Percentiles rank a stretch among this genome's conserved stretches.
These are phyloP conservation scores for Aphidius ervi DNA, from an alignment of 1,140 invertebrate species.

Conservation along the genomic window DNA sequence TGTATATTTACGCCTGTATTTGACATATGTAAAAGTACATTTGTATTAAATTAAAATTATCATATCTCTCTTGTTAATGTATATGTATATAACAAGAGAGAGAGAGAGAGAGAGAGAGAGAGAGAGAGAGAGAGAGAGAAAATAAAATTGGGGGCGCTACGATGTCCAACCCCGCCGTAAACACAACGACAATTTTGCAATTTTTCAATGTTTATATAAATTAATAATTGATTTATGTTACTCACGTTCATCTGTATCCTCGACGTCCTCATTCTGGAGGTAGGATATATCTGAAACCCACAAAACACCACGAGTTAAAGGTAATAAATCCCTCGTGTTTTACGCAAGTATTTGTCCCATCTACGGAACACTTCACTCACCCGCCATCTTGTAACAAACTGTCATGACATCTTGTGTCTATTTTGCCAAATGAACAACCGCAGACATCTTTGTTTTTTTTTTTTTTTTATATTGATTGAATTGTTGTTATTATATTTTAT, in stretches of 20 bases:
- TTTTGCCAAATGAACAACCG: not conserved
- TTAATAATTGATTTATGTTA: slow-evolving; percentile 21
- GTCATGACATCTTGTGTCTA: slow-evolving; percentile 38
- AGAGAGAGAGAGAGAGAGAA: not conserved
- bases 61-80: no score
- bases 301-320: slow-evolving; percentile 47
- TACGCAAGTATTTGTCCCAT: slow-evolving; percentile 38
- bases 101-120: no score
- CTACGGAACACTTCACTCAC: slow-evolving; percentile 50
- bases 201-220: slow-evolving; percentile 16
- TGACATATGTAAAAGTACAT: no score
- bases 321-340: slow-evolving; percentile 44
- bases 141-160: slow-evolving; percentile 1
- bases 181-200: slow-evolving; percentile 11
- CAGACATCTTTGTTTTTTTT: no score
- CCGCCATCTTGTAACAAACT: slow-evolving; percentile 55
- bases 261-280: slow-evolving; percentile 42
- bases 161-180: slow-evolving; percentile 3
- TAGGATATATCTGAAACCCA: slow-evolving; percentile 52
- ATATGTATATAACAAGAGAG: no score
- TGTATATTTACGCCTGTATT: not conserved
- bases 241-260: slow-evolving; percentile 45
- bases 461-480: no score
- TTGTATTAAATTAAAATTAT: no score
- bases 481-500: no score